phyloP scores from a whole-genome alignment of 2,797 vertebrate species.

The Pelodytes ibericus region DNA sequence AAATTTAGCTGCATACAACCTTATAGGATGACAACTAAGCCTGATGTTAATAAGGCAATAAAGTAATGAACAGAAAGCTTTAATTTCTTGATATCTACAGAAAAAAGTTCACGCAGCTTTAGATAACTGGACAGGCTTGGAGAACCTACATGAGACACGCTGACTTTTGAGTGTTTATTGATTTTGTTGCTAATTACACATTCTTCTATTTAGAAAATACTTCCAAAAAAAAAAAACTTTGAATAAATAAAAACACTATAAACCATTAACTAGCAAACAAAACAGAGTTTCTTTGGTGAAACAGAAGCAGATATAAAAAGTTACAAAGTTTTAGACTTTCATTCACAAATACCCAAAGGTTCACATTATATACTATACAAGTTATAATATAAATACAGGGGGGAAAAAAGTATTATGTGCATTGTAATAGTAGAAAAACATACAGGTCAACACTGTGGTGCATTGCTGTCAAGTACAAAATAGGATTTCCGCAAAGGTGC shows the following conservation, averaged over 20 bases:
- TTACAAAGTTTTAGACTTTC: conserved; percentile 80
- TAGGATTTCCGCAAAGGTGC: conserved; percentile 21
- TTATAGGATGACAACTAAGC: too few relatives aligned
- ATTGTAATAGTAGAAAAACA: conserved; percentile 74
- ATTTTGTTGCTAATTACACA: conserved; percentile 36
- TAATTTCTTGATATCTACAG: not conserved
- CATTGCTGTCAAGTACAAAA: conserved; percentile 41
- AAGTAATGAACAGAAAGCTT: not conserved
- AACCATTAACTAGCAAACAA: conserved; percentile 77
- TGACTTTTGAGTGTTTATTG: conserved; percentile 47
- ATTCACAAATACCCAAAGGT: conserved; percentile 84
- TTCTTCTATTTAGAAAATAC: conserved; percentile 46
- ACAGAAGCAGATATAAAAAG: conserved; percentile 83
- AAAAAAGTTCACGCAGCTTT: not conserved
- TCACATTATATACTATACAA: conserved; percentile 92
- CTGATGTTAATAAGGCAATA: not conserved
- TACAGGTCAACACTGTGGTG: conserved; percentile 58
- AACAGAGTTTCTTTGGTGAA: conserved; percentile 90
- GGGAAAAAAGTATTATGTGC: conserved; percentile 86
- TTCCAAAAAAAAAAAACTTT: conserved; percentile 46
- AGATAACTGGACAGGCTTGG: conserved; percentile 23
- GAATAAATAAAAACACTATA: conserved; percentile 78
- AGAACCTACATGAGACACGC: conserved; percentile 28
- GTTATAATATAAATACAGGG: conserved; percentile 90
- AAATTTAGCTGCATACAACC: not conserved